Base-by-base conservation (phyloP, 2,888 invertebrate species). In the Melitaea athalia region DNA sequence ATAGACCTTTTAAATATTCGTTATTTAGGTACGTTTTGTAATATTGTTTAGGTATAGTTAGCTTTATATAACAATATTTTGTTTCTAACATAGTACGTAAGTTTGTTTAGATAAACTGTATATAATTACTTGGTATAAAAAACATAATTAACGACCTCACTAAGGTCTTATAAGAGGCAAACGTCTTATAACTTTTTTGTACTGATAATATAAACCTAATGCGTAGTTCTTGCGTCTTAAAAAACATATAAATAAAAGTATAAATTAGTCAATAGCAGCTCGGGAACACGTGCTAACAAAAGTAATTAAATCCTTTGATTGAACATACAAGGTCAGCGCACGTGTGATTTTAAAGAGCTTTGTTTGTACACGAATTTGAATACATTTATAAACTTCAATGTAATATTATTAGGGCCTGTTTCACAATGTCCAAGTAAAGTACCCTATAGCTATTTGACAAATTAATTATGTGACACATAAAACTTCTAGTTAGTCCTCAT, bases 221-320 rank as follows among this genome's bases (percentile, higher is more conserved):
- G 49, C 61, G 66, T 12, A 66, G 47, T 53, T 66, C 10, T 17
- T 60, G 17, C 12, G 43, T 38, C 53, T 53, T 24, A 5, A 47
- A n/a, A 33, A 61, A 55, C n/a, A 3, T 15, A 42, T 33, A 61
- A 53, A 53, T 17, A 55, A 53, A 61, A 61, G 53, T 66, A 55
- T 66, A 45, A 63, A 68, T 71, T 43, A 31, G 38, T 52, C 14
- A 53, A 53, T 47, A 38, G 24, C 60, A 66, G 24, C 61, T 31
- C 55, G 6, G 63, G 66, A 72, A 75, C 81, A 81, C 81, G 81
- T 81, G 80, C 75, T 74, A 72, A 72, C 31, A 86, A 87, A 84
- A 79, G 82, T 85, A 87, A 88, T 88, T 88, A 88, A 83, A 75
- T 77, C 77, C 80, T 83, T 82, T 77, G 72, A 76, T 72, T 77